A percentile compares a stretch with the other conserved stretches of the same genome.
phyloP scores from a whole-genome alignment of 2,797 vertebrate genomes.

The Coluber constrictor region DNA sequence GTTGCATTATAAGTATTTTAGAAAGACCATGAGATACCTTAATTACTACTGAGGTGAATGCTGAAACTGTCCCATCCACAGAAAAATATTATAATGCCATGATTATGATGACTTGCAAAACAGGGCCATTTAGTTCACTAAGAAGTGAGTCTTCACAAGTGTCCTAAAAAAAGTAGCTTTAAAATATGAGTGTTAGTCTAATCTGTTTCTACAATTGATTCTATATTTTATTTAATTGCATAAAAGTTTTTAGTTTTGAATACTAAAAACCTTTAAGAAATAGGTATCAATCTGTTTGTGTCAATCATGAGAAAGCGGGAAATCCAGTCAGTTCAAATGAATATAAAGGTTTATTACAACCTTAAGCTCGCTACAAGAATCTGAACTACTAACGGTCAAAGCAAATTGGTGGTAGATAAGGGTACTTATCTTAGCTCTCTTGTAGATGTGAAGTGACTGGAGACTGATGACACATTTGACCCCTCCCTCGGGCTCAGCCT shows the following conservation, averaged over 20 bases:
- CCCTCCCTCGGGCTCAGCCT: neutral
- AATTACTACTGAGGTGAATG: neutral
- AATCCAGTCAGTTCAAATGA: neutral
- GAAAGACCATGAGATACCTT: neutral
- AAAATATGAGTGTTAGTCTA: neutral
- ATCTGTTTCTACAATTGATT: neutral
- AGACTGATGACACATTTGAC: neutral
- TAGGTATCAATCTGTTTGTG: conserved; percentile 23
- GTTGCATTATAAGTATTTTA: neutral
- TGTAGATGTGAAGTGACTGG: neutral
- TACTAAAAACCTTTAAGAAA: neutral
- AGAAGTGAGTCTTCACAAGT: neutral
- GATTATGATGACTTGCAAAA: neutral
- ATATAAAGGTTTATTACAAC: neutral
- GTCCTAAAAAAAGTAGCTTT: neutral
- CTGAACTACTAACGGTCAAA: neutral
- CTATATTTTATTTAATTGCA: neutral
- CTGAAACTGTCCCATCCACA: neutral
- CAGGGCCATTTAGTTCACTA: neutral
- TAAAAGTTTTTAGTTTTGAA: neutral
- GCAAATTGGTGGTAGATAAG: neutral
- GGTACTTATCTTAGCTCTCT: neutral
- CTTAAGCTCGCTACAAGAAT: neutral
- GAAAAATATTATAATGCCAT: neutral
- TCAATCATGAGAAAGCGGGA: neutral